Percentiles rank a stretch among this genome's conserved stretches.
Evolutionary conservation across 1,140 invertebrate species (phyloP).

Genomic region (Drosophila bocqueti): DNA sequence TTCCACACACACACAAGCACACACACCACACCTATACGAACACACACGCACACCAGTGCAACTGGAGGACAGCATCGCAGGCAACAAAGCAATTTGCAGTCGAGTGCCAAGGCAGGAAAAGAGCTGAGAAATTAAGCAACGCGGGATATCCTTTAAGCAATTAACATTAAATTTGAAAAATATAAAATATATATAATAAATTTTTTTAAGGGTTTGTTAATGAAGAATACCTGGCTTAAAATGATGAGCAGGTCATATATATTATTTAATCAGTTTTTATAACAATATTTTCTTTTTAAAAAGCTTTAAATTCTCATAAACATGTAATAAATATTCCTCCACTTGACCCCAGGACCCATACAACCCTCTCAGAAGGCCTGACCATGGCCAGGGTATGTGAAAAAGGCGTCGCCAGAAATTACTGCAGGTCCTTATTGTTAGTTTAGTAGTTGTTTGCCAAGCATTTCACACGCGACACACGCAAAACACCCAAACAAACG

Average conservation of each 20-base stretch:
- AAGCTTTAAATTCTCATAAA: too few species aligned
- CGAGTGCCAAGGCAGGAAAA: constrained; percentile 6
- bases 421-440: constrained; percentile 77
- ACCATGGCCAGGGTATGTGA: constrained; percentile 21
- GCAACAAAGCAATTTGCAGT: constrained; percentile 56
- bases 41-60: constrained; percentile 20
- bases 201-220: not conserved
- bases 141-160: constrained; percentile 4
- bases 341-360: not conserved
- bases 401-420: constrained; percentile 70
- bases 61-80: constrained; percentile 41
- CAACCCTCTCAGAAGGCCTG: not conserved
- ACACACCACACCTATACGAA: not conserved
- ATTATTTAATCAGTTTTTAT: not conserved
- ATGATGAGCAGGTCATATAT: not conserved
- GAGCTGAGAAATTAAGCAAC: not conserved
- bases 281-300: too few species aligned
- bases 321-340: too few species aligned
- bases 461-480: constrained; percentile 70
- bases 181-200: not conserved
- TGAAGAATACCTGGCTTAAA: not conserved
- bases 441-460: constrained; percentile 79
- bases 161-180: accelerated
- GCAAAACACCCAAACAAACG: constrained; percentile 44
- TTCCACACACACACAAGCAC: constrained; percentile 19